Percentiles rank a stretch among this genome's conserved stretches.
These are phyloP conservation scores for Phocoena phocoena DNA, from an alignment of 2,113 vertebrate species.

Conservation along the genomic window DNA sequence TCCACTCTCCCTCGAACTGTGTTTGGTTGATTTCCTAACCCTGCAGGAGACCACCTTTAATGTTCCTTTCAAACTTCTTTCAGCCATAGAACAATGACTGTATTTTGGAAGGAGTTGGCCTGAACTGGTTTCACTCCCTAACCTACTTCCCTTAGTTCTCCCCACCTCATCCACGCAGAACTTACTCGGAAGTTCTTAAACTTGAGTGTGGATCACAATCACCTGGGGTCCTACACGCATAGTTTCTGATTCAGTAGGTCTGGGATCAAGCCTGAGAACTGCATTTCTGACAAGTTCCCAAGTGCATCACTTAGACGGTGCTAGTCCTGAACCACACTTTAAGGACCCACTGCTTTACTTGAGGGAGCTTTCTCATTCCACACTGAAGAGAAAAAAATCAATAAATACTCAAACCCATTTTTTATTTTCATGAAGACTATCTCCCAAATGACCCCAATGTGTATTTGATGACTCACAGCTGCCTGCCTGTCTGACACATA, in stretches of 20 bases:
- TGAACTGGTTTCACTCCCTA: not conserved
- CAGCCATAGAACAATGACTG: not conserved
- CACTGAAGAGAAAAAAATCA: not conserved
- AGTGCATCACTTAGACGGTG: not conserved
- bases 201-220: not conserved
- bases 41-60: not conserved
- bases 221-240: not conserved
- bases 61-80: not conserved
- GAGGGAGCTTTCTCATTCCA: not conserved
- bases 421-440: not conserved
- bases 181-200: not conserved
- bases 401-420: not conserved
- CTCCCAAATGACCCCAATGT: not conserved
- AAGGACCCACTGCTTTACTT: not conserved
- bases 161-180: not conserved
- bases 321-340: too few species aligned
- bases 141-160: not conserved
- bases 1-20: not conserved
- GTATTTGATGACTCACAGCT: constrained; percentile 40
- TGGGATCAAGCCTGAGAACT: not conserved
- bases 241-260: not conserved
- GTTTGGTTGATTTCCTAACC: not conserved
- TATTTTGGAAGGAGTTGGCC: not conserved
- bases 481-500: not conserved
- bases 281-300: not conserved